Conservation (phyloP, 2,113 vertebrate genomes). For the Crotophaga sulcirostris region DNA sequence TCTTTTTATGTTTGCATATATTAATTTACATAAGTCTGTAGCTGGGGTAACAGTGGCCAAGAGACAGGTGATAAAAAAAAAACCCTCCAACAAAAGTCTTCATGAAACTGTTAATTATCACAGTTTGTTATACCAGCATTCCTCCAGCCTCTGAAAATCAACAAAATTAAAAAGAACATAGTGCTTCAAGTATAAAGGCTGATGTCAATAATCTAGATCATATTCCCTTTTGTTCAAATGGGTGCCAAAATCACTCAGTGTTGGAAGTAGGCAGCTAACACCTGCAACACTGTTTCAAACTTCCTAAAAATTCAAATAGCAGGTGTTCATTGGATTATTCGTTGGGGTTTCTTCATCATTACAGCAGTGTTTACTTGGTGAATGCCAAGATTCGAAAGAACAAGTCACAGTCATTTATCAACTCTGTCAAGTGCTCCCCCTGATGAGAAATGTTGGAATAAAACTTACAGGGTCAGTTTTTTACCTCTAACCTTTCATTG, state of each 20-base stretch:
- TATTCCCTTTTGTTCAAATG: neutral
- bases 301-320: neutral
- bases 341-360: neutral
- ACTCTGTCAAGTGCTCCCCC: neutral
- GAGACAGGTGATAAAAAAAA: neutral
- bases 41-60: neutral
- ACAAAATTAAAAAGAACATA: neutral
- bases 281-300: neutral
- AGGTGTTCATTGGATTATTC: neutral
- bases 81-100: neutral
- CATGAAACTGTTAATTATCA: neutral
- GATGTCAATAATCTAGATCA: fast-evolving
- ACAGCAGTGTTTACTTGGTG: neutral
- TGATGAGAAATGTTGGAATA: neutral
- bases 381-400: neutral
- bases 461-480: neutral
- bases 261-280: neutral
- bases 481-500: neutral
- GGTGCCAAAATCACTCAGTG: neutral
- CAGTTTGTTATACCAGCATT: neutral
- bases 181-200: neutral
- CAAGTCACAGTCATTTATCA: neutral
- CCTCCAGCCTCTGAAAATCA: neutral
- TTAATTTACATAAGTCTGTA: neutral
- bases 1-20: neutral